These are phyloP conservation scores for Caenorhabditis afra DNA, from an alignment of 2,888 invertebrate genomes.

Conservation along the genomic window DNA sequence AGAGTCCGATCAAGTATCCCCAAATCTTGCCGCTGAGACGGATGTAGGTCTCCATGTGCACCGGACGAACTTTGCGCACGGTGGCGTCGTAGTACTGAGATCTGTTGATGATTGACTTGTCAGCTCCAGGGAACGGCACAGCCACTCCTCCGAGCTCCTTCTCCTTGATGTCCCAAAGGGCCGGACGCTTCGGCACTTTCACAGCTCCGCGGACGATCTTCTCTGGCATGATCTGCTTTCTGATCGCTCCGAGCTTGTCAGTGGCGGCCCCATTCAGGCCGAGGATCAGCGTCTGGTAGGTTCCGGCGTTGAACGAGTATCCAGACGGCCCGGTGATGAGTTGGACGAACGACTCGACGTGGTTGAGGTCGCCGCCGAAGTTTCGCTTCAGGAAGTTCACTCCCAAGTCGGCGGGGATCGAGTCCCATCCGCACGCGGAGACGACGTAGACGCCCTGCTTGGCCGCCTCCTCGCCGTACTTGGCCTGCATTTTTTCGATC, in stretches of 20 bases:
- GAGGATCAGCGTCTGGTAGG: conserved; percentile 91
- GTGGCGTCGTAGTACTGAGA: conserved; percentile 88
- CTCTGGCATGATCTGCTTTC: conserved; percentile 77
- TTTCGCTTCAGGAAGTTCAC: conserved; percentile 87
- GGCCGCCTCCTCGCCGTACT: conserved; percentile 85
- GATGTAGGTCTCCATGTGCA: conserved; percentile 85
- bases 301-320: conserved; percentile 87
- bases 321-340: conserved; percentile 81
- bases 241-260: conserved; percentile 74
- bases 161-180: conserved; percentile 78
- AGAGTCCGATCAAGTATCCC: conserved; percentile 82
- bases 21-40: conserved; percentile 84
- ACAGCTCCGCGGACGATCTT: conserved; percentile 59
- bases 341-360: conserved; percentile 79
- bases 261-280: conserved; percentile 83
- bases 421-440: conserved; percentile 86
- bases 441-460: conserved; percentile 87
- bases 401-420: conserved; percentile 91
- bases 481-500: conserved; percentile 89
- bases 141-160: conserved; percentile 83
- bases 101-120: conserved; percentile 83
- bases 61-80: conserved; percentile 86
- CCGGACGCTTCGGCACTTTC: conserved; percentile 60
- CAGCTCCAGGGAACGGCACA: conserved; percentile 85
- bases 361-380: conserved; percentile 84